These are phyloP conservation scores for Busseola fusca DNA, from an alignment of 2,888 invertebrate genomes.

Conservation along the genomic window DNA sequence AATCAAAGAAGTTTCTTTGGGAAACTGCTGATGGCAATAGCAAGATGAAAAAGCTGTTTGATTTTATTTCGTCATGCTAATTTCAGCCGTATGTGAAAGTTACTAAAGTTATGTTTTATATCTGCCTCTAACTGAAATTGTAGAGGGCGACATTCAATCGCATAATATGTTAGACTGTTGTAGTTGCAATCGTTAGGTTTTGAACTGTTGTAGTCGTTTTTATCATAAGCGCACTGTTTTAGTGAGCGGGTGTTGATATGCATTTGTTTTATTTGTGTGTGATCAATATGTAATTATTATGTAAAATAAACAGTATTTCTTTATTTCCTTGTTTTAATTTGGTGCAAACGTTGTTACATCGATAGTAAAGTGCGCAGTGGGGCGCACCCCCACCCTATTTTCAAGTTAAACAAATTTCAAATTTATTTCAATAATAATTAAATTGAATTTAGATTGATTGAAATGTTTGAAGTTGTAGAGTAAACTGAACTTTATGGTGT, in stretches of 20 bases:
- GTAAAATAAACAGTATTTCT: conserved; percentile 65
- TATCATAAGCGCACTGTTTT: conserved; percentile 40
- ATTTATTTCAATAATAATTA: no score
- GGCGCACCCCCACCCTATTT: no score
- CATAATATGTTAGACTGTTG: conserved; percentile 23
- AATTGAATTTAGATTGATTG: no score
- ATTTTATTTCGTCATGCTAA: conserved; percentile 4
- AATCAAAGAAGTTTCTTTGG: neutral
- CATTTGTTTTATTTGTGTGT: conserved; percentile 56
- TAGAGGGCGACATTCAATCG: neutral
- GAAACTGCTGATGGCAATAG: neutral
- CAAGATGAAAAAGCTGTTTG: neutral
- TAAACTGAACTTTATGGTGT: no score
- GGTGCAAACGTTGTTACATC: no score
- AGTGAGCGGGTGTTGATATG: conserved; percentile 51
- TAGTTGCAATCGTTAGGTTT: conserved; percentile 30
- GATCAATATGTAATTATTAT: conserved; percentile 56
- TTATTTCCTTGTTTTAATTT: conserved; percentile 35
- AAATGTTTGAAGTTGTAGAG: no score
- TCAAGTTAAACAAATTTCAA: no score
- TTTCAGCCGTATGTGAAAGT: neutral
- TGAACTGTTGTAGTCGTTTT: conserved; percentile 10
- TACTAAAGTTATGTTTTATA: conserved; percentile 6
- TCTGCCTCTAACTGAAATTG: neutral
- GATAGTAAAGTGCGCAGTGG: no score